These are phyloP conservation scores for Alces alces DNA, from an alignment of 2,113 vertebrate species.

Conservation along the genomic window DNA sequence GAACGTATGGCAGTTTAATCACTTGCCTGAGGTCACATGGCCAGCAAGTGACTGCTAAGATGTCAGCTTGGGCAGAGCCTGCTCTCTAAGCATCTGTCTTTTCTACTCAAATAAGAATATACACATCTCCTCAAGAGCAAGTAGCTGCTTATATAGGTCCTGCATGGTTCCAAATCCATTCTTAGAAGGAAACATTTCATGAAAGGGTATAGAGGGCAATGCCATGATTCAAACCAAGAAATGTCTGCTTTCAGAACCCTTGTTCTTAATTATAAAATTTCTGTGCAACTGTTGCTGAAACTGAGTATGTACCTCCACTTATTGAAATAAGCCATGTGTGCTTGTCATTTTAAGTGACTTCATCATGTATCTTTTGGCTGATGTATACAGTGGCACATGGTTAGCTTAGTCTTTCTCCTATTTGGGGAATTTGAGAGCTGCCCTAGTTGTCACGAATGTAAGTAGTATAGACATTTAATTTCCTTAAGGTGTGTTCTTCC, in stretches of 20 bases:
- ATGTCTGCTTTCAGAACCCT: neutral
- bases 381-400: neutral
- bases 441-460: neutral
- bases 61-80: neutral
- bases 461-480: neutral
- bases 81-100: neutral
- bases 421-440: neutral
- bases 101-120: neutral
- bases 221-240: neutral
- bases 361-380: neutral
- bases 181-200: slow-evolving; percentile 3
- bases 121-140: neutral
- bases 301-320: neutral
- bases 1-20: neutral
- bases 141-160: neutral
- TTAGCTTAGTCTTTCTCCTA: neutral
- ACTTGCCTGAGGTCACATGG: neutral
- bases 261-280: neutral
- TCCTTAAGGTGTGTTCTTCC: slow-evolving; percentile 9
- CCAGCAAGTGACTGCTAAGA: neutral
- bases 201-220: neutral
- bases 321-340: neutral
- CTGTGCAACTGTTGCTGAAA: neutral
- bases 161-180: neutral
- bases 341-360: slow-evolving; percentile 20